Evolutionary conservation across 2,113 vertebrate species (phyloP), one percentile per base, ranked within the genome.

Genomic region (Oophaga pumilio): DNA sequence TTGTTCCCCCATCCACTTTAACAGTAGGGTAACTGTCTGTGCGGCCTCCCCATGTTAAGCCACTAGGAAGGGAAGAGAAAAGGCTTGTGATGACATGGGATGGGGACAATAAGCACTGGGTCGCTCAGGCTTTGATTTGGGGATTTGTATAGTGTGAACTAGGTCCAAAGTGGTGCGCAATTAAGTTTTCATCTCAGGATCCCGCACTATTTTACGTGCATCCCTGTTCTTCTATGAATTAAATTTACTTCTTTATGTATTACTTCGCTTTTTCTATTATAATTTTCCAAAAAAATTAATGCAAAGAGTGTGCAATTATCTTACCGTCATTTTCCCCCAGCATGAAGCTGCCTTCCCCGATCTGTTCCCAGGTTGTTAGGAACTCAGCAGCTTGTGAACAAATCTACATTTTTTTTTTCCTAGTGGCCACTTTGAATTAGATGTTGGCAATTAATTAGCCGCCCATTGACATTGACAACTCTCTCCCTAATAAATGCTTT

Each of bases 371-470:
- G 69, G 80, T 88, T 83, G 82, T 87, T 87, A 87, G 22, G 76
- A 43, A 69, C 20, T 14, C 73, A 28, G 79, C 86, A 87, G 68
- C 86, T 62, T 64, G 64, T 43, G 28, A 80, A 80, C 9, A 69
- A 33, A 87, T 82, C 81, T 82, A 28, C 66, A 87, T 82, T 71
- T 80, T 81, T 53, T 43, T 50, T 76, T 33, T 78, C 43, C 57
- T 43, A 68, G 57, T 82, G 69, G 57, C 80, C 80, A 53, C 80
- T 76, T 76, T 88, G 78, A 87, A 87, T 82, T 81, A 53, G 57
- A 88, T 57, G 69, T 62, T 66, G 80, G 57, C 80, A 83, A 83
- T 83, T 88, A 83, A 76, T 82, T 88, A 88, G 71, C 57, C 76
- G 64, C 8, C 71, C 43, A 83, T 57, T 76, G 76, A 83, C 80